Percentiles rank a stretch among this genome's conserved stretches.
Evolutionary conservation across 2,113 vertebrate genomes (phyloP).

Genomic region (Rhegmatorhina hoffmannsi): DNA sequence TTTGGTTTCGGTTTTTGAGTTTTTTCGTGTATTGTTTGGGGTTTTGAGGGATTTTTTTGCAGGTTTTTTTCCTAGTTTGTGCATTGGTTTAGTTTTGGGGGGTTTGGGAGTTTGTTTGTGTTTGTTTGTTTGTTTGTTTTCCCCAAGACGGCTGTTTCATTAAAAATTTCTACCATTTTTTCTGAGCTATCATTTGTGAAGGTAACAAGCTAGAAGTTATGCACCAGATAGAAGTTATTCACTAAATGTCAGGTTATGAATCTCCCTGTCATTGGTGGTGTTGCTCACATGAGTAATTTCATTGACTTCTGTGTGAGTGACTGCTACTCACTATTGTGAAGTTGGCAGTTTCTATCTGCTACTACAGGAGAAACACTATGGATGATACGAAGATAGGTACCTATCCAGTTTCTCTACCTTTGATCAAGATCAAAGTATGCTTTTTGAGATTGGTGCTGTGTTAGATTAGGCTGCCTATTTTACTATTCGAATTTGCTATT

Average conservation of each 20-base stretch:
- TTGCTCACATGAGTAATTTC: neutral
- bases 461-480: slow-evolving; percentile 3
- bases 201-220: neutral
- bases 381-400: neutral
- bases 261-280: neutral
- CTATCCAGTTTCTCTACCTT: slow-evolving; percentile 6
- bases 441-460: slow-evolving; percentile 20
- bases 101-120: no score
- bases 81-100: neutral
- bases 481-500: slow-evolving; percentile 35
- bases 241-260: neutral
- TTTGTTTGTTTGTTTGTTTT: neutral
- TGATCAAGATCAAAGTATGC: slow-evolving; percentile 62
- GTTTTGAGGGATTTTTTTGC: no score
- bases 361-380: neutral
- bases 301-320: neutral
- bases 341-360: neutral
- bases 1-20: neutral
- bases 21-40: no score
- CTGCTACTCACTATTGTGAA: neutral
- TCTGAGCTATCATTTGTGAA: neutral
- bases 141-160: neutral
- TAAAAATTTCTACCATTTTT: neutral
- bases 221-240: neutral
- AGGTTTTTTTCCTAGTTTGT: no score